Evolutionary conservation across 2,888 invertebrate species (phyloP), one percentile per base, ranked within the genome.

Genomic region (Cerceris ruficornis): DNA sequence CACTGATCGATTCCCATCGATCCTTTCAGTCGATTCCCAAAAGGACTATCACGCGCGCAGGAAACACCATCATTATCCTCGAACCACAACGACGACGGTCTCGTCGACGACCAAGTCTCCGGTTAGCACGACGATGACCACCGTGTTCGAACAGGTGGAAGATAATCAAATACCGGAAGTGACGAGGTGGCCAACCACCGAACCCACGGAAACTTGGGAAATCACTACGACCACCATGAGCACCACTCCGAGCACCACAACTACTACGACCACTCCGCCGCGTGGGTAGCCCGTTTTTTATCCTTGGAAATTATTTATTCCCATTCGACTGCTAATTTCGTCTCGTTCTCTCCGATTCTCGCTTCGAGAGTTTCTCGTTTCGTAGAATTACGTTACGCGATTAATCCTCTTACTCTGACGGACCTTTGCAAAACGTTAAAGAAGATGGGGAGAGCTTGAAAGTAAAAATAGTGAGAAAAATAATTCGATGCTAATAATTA

Each of bases 21-120:
- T 83, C 75, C 76, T 94, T 94, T 13, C 93, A 97, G 97, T 97
- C 90, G 97, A 97, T 93, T 96, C 97, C 13, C 97, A 98, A 93
- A 96, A 97, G 91, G 97, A 97, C 93, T 97, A 96, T 92, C 97
- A 98, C 90, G 94, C 95, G 91, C 90, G 92, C 46, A 92, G 89
- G 71, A 91, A 93, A 86, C 90, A 90, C 61, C 91, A 91, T 82
- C 89, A 90, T 78, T 88, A 87, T 69, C 85, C 94, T 93, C 94
- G 89, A 43, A 94, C 81, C 28, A 87, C 94, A 93, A 81, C 92
- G 93, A 75, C 81, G 65, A 93, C 93, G n/a, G 94, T 81, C 91
- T 93, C 75, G 92, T 93, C 90, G 92, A 94, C 89, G 93, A 93
- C 41, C 91, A 93, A 80, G 65, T 75, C 78, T 9, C 93, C 94